Evolutionary conservation across 2,888 invertebrate species (phyloP).

Genomic region (Ditylenchus weischeri): DNA sequence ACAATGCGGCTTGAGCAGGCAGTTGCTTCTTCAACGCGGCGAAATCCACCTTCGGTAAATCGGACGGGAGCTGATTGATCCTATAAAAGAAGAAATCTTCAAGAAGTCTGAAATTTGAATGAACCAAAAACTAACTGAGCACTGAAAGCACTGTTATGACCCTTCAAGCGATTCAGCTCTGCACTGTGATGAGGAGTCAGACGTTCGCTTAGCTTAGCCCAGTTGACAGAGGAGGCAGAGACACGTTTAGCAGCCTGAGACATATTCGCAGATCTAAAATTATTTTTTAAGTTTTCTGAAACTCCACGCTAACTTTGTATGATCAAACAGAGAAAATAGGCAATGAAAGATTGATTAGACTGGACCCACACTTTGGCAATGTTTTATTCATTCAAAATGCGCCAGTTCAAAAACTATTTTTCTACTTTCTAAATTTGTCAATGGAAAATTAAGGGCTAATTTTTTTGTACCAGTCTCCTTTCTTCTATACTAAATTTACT

Average conservation of each 20-base stretch:
- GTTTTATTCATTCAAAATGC: too few species aligned
- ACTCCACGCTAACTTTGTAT: too few species aligned
- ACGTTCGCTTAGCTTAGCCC: slow-evolving; percentile 49
- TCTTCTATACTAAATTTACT: too few species aligned
- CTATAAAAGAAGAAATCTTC: slow-evolving; percentile 25
- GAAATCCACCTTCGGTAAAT: slow-evolving; percentile 57
- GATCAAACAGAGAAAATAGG: too few species aligned
- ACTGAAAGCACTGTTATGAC: slow-evolving; percentile 50
- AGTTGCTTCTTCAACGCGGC: slow-evolving; percentile 56
- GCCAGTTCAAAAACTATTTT: too few species aligned
- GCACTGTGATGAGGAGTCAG: slow-evolving; percentile 47
- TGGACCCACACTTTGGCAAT: too few species aligned
- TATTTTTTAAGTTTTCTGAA: too few species aligned
- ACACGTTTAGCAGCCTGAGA: slow-evolving; percentile 56
- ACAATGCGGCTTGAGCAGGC: slow-evolving; percentile 50
- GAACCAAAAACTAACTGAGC: slow-evolving; percentile 35
- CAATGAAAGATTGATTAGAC: too few species aligned
- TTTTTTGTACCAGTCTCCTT: too few species aligned
- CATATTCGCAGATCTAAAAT: slow-evolving; percentile 29
- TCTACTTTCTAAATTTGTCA: too few species aligned
- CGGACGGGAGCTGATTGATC: slow-evolving; percentile 51
- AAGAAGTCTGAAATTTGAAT: neutral
- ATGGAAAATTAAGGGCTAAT: too few species aligned
- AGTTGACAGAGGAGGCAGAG: slow-evolving; percentile 53
- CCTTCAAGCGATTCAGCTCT: slow-evolving; percentile 53